These are phyloP conservation scores for Phrynocephalus vlangalii DNA, from an alignment of 2,797 vertebrate species.

Conservation along the genomic window DNA sequence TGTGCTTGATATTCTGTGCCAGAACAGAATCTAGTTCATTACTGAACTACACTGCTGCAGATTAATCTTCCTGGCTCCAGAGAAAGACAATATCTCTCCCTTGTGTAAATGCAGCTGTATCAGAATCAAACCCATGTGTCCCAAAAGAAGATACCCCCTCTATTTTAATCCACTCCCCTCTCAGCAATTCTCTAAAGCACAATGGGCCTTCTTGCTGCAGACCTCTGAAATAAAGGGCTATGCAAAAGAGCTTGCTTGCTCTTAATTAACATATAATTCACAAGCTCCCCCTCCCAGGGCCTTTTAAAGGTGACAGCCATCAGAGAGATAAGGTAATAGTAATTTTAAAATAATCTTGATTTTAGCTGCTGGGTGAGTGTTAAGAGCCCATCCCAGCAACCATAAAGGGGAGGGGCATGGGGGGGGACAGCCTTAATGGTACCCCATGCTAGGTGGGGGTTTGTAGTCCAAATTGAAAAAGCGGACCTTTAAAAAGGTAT, in stretches of 20 bases:
- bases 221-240: slow-evolving; percentile 53
- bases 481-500: background rate
- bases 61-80: background rate
- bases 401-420: too few species aligned
- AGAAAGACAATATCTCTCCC: background rate
- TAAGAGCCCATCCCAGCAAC: background rate
- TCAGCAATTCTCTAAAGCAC: slow-evolving; percentile 37
- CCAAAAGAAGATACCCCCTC: background rate
- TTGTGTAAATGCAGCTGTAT: background rate
- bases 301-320: slow-evolving; percentile 34
- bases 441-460: background rate
- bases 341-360: slow-evolving; percentile 37
- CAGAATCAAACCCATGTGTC: slow-evolving; percentile 40
- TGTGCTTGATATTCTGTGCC: background rate
- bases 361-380: background rate
- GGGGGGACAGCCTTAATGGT: too few species aligned
- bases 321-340: slow-evolving; percentile 46
- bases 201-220: slow-evolving; percentile 58
- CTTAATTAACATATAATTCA: slow-evolving; percentile 71
- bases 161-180: rapidly evolving
- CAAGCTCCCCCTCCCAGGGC: slow-evolving; percentile 61
- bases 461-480: background rate
- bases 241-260: slow-evolving; percentile 63
- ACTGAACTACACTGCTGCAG: too few species aligned
- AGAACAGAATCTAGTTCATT: background rate